Percentiles rank a stretch among this genome's conserved stretches.
These are phyloP conservation scores for Daboia siamensis DNA, from an alignment of 2,113 vertebrate genomes.

Conservation along the genomic window DNA sequence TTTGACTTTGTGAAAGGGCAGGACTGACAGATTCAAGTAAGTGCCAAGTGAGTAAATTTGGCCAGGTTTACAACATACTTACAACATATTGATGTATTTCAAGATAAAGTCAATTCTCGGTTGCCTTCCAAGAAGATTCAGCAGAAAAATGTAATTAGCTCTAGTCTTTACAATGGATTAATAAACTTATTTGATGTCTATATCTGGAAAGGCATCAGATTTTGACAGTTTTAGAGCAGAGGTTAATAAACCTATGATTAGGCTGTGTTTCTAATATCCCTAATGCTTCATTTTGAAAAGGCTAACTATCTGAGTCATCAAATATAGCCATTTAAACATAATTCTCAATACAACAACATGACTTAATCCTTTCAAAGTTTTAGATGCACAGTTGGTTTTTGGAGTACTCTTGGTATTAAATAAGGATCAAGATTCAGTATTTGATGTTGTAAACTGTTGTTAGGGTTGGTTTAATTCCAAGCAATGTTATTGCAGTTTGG, in stretches of 20 bases:
- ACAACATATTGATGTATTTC: constrained; percentile 34
- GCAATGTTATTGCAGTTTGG: constrained; percentile 31
- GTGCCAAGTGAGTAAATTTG: neutral
- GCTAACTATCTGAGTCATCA: constrained; percentile 17
- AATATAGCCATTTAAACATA: constrained; percentile 25
- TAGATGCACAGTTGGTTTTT: neutral
- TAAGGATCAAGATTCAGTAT: constrained; percentile 10
- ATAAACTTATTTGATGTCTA: constrained; percentile 34
- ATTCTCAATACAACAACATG: neutral
- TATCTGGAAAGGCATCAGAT: constrained; percentile 3
- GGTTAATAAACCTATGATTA: constrained; percentile 45
- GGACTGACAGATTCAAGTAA: neutral
- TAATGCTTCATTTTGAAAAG: constrained; percentile 18
- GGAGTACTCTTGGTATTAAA: constrained; percentile 21
- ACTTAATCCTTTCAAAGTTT: neutral
- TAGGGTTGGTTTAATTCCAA: constrained; percentile 23
- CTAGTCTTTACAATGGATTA: constrained; percentile 28
- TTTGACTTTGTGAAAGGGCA: neutral
- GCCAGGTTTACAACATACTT: neutral
- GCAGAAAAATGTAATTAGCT: constrained; percentile 33
- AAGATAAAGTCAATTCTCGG: constrained; percentile 33
- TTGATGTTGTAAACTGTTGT: constrained; percentile 14
- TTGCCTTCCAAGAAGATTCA: constrained; percentile 32
- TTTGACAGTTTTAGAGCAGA: constrained; percentile 33
- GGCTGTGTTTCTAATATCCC: constrained; percentile 22